Conservation (phyloP, 2,113 vertebrate species). For the Misgurnus mizolepis region DNA sequence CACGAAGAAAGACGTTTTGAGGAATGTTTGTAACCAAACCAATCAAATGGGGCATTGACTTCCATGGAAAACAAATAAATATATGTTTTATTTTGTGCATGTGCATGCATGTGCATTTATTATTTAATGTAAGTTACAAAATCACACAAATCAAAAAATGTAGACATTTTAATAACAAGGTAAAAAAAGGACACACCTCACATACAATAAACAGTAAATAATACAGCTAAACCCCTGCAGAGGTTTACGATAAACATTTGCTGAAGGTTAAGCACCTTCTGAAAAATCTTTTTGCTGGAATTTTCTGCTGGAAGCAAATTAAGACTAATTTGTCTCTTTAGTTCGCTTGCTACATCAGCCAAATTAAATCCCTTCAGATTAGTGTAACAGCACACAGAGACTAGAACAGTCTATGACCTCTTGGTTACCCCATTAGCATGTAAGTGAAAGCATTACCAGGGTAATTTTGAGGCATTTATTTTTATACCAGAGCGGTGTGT, state of each 20-base stretch:
- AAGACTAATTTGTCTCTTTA: slow-evolving; percentile 53
- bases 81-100: no score
- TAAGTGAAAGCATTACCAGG: slow-evolving; percentile 36
- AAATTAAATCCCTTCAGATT: slow-evolving; percentile 51
- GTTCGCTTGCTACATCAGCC: slow-evolving; percentile 39
- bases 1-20: no score
- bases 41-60: no score
- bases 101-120: no score
- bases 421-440: slow-evolving; percentile 46
- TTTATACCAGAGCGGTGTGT: neutral
- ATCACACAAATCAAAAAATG: neutral
- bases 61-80: neutral
- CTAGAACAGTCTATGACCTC: slow-evolving; percentile 43
- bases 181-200: no score
- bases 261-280: no score
- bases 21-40: no score
- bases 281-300: slow-evolving; percentile 22
- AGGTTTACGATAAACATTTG: no score
- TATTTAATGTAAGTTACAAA: neutral
- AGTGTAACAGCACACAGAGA: slow-evolving; percentile 43
- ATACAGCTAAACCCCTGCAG: no score
- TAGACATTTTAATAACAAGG: no score
- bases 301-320: slow-evolving; percentile 37
- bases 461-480: slow-evolving; percentile 3
- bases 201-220: no score